A percentile compares a stretch with the other conserved stretches of the same genome.
These are phyloP conservation scores for Hylaeus anthracinus DNA, from an alignment of 1,140 invertebrate genomes.

Conservation along the genomic window DNA sequence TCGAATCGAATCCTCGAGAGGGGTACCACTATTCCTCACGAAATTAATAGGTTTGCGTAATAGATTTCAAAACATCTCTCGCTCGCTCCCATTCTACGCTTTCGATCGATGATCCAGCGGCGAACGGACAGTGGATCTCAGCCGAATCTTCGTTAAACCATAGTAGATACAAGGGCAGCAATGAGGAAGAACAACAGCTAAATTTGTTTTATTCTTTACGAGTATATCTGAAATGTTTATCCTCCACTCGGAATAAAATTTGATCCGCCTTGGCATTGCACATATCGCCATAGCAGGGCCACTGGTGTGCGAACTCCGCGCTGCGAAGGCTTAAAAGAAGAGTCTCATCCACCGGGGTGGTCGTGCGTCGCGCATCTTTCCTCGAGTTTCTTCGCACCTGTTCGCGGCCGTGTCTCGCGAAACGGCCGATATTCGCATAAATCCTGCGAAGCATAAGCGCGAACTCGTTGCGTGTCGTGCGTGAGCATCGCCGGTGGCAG, in stretches of 20 bases:
- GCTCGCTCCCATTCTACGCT: constrained; percentile 26
- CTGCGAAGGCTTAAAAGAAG: too few relatives aligned
- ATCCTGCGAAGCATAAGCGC: constrained; percentile 28
- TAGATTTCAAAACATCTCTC: constrained; percentile 12
- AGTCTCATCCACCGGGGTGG: not conserved
- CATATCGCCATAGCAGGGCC: too few relatives aligned
- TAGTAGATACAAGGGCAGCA: too few relatives aligned
- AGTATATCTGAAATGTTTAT: too few relatives aligned
- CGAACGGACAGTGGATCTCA: not conserved
- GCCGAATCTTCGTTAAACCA: too few relatives aligned
- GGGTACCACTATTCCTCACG: not conserved
- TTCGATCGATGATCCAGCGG: constrained; percentile 11
- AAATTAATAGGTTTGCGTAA: constrained; percentile 47
- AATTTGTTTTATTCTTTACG: too few relatives aligned
- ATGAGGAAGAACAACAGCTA: too few relatives aligned
- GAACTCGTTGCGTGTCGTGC: constrained; percentile 45
- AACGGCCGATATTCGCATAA: constrained; percentile 41
- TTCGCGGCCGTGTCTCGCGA: not conserved
- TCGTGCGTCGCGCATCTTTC: constrained; percentile 21
- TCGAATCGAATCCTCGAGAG: not conserved
- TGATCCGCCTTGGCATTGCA: too few relatives aligned
- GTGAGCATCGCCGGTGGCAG: constrained; percentile 44
- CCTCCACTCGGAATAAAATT: too few relatives aligned
- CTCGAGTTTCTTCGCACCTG: constrained; percentile 30
- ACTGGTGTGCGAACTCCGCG: too few relatives aligned